These are phyloP conservation scores for Sebastes itinus DNA, from an alignment of 2,797 vertebrate genomes.

Conservation along the genomic window DNA sequence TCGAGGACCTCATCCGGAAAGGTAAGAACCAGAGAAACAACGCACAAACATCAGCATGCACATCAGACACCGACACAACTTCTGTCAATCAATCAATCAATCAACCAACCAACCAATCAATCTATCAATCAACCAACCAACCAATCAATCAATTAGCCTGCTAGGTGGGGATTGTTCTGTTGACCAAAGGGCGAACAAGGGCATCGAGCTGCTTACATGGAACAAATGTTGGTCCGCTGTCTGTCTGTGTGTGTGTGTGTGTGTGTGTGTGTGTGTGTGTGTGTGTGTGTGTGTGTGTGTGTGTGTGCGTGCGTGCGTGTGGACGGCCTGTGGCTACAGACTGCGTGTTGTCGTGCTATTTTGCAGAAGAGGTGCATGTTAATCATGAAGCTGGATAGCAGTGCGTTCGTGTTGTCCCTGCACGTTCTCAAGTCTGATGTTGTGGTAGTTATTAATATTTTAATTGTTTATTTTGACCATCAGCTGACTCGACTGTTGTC, in stretches of 20 bases:
- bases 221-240: neutral
- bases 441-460: neutral
- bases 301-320: neutral
- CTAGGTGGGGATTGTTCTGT: neutral
- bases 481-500: too few relatives aligned
- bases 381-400: neutral
- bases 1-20: slow-evolving; percentile 94
- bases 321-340: slow-evolving; percentile 14
- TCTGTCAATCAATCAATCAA: neutral
- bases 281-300: neutral
- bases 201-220: neutral
- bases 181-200: slow-evolving; percentile 43
- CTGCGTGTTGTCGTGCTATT: slow-evolving; percentile 27
- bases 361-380: slow-evolving; percentile 6
- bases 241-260: neutral
- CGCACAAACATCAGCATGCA: neutral
- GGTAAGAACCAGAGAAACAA: slow-evolving; percentile 79
- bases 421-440: neutral
- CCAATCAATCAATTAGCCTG: neutral
- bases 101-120: neutral
- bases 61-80: neutral
- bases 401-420: neutral
- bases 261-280: neutral
- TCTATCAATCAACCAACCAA: too few relatives aligned
- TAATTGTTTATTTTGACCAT: too few relatives aligned